Percentiles rank a stretch among this genome's conserved stretches.
Evolutionary conservation across 2,888 invertebrate species (phyloP).

Genomic region (Drosophila merina): DNA sequence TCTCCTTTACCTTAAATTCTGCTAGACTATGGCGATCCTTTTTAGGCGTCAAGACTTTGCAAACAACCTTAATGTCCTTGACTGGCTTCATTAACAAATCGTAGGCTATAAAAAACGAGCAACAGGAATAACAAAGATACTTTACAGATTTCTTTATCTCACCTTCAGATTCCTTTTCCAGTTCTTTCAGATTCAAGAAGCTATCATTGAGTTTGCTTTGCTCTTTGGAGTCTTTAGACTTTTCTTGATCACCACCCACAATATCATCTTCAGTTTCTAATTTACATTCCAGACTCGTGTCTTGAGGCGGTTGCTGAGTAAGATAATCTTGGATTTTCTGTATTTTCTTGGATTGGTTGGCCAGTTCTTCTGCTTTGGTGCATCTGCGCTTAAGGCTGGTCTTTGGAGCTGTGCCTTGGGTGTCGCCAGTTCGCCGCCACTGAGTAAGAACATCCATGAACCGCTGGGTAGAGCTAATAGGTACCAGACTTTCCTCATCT

Average conservation of each 20-base stretch:
- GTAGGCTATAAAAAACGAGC: constrained; percentile 55
- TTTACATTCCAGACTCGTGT: constrained; percentile 58
- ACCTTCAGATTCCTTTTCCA: constrained; percentile 57
- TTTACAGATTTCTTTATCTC: background rate
- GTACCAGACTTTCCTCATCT: constrained; percentile 83
- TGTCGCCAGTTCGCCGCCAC: constrained; percentile 82
- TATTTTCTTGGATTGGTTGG: constrained; percentile 74
- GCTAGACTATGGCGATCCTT: constrained; percentile 25
- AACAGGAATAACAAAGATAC: background rate
- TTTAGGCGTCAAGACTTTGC: constrained; percentile 58
- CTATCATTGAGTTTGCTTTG: constrained; percentile 35
- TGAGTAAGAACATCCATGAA: constrained; percentile 80
- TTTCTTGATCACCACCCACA: constrained; percentile 16
- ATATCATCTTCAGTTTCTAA: constrained; percentile 57
- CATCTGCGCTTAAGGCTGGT: constrained; percentile 71
- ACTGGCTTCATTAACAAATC: constrained; percentile 61
- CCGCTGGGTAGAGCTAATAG: constrained; percentile 82
- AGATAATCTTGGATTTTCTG: constrained; percentile 81
- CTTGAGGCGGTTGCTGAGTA: constrained; percentile 40
- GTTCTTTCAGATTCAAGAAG: constrained; percentile 51
- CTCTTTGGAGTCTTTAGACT: background rate
- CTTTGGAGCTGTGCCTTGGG: constrained; percentile 62
- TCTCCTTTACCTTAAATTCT: background rate
- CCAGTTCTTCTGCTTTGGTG: constrained; percentile 70
- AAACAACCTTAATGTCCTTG: constrained; percentile 56